Conservation (phyloP, 2,797 vertebrate species). For the Onychomys torridus region DNA sequence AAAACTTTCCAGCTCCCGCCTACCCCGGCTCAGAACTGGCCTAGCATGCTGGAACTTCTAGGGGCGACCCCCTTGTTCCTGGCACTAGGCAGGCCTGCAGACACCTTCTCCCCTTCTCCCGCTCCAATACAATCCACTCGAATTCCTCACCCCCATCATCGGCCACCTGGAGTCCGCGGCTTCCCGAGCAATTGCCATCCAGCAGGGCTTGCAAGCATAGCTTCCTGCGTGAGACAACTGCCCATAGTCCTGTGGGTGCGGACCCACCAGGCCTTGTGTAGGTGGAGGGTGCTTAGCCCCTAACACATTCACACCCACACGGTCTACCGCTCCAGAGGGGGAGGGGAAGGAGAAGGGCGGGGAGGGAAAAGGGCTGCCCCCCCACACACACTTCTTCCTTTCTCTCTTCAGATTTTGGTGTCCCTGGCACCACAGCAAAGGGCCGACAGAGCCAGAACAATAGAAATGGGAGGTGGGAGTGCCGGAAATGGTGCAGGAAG, state of each 20-base stretch:
- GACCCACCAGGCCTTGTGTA: neutral
- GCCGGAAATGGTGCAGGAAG: conserved; percentile 65
- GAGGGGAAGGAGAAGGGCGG: neutral
- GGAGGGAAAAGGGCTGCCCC: neutral
- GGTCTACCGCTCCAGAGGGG: neutral
- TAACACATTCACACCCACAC: neutral
- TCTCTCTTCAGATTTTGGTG: conserved; percentile 43
- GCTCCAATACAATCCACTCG: neutral
- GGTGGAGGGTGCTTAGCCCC: neutral
- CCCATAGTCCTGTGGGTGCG: neutral
- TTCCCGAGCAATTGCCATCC: conserved; percentile 8
- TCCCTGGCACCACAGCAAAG: neutral
- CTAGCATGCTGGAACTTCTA: neutral
- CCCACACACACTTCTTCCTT: neutral
- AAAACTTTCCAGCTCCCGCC: conserved; percentile 68
- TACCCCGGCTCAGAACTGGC: neutral
- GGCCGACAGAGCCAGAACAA: conserved; percentile 66
- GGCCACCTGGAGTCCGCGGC: conserved; percentile 36
- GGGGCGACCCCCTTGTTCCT: neutral
- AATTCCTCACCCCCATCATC: neutral
- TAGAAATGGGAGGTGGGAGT: conserved; percentile 52
- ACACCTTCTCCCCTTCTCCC: too few species aligned
- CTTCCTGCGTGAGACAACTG: neutral
- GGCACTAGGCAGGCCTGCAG: neutral
- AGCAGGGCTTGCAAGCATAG: neutral